Base-by-base conservation (phyloP, 2,797 vertebrate genomes). In the Lateolabrax maculatus region DNA sequence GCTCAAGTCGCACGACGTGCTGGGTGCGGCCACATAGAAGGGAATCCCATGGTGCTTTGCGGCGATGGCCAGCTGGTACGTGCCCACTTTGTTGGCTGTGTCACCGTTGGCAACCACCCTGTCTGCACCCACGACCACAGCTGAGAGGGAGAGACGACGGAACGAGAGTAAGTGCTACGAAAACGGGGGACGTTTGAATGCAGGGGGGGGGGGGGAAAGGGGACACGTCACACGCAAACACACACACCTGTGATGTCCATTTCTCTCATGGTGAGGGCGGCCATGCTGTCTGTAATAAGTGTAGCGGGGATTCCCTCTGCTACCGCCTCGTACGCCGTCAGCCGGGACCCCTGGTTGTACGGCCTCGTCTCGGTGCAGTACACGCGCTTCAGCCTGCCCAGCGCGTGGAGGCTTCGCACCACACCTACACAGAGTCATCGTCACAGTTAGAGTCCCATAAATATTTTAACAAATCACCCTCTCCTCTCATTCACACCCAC, bases 51-150 rank as follows among this genome's bases (percentile, higher is more conserved):
- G 97, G 89, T 98, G 93, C 88, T 95, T 96, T 36, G 97, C 97
- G 0, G 92, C 88, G 0, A 98, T 96, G 71, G 97, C 97, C 92
- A 98, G 90, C 93, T 97, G 96, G 93, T 98, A 98, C 0, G 97
- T 98, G 76, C 97, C 97, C 71, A 98, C 95, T 90, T 98, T 98
- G 91, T 98, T 98, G 76, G 97, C 97, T 0, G 97, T 97, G 89
- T 98, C 97, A 0, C 97, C 97, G 0, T 97, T 98, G 74, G 97
- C 97, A 1, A 97, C 97, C 55, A 98, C 96, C 0, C 97, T 89
- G 93, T 98, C 97, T 0, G 97, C 97, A 19, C 97, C 97, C 11
- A 98, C 97, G 1, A 98, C 93, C 19, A 98, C 96, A 4, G 97
- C 97, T 98, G 81, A 21, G 46, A 41, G 53, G n/a, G 37, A 75